phyloP scores from a whole-genome alignment of 2,113 vertebrate species.

The Atlantisia rogersi region DNA sequence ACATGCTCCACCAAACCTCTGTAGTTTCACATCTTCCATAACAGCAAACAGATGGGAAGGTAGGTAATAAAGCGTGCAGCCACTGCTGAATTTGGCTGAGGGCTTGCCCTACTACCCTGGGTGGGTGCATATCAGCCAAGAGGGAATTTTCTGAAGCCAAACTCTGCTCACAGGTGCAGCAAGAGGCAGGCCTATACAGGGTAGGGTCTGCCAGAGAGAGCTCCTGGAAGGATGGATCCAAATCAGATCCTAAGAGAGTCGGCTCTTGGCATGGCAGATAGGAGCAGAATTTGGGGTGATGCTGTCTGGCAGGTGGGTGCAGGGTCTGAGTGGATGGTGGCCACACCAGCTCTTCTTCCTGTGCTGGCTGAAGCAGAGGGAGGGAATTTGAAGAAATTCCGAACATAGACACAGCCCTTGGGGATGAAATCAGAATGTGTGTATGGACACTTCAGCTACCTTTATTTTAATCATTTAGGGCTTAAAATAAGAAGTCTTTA shows the following conservation, averaged over 20 bases:
- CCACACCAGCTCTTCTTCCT: background rate
- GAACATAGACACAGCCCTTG: background rate
- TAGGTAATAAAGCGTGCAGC: background rate
- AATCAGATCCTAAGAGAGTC: background rate
- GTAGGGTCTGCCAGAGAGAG: background rate
- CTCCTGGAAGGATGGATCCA: background rate
- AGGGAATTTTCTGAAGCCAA: background rate
- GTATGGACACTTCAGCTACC: conserved; percentile 13
- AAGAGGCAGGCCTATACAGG: background rate
- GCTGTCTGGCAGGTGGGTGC: background rate
- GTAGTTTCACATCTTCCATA: background rate
- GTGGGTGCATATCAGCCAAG: background rate
- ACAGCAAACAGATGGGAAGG: conserved; percentile 14
- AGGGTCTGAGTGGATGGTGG: background rate
- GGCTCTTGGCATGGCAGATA: accelerated
- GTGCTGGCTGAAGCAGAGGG: background rate
- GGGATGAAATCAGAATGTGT: background rate
- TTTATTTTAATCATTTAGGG: conserved; percentile 66
- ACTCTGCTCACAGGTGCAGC: accelerated
- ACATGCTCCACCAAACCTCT: background rate
- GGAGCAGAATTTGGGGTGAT: background rate
- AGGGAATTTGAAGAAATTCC: background rate
- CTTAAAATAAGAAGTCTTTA: conserved; percentile 67
- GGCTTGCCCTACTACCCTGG: background rate
- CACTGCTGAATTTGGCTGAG: background rate